Evolutionary conservation across 1,140 invertebrate genomes (phyloP), one percentile per base, ranked within the genome.

Genomic region (Ridgeia piscesae): DNA sequence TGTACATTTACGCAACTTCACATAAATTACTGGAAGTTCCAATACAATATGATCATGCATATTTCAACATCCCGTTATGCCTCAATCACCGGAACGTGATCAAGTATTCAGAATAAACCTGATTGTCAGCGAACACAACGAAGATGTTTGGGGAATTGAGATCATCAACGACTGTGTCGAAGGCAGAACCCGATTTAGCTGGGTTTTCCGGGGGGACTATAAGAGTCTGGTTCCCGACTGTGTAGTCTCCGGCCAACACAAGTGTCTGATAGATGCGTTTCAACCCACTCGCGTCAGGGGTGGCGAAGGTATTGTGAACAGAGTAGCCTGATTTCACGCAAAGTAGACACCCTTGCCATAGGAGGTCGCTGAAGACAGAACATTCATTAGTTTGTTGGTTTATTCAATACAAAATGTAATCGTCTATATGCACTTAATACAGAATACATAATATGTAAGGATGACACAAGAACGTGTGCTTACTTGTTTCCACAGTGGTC

Each of bases 291-390:
- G 89, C 14, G 33, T 90, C 92, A 27, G 92, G 92, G n/a, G 92
- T 35, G 33, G 92, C 92, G 77, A 93, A 93, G 21, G 35, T 92
- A 14, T 35, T n/a, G 11, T 27, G 31, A 34, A 42, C 42, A 0
- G 93, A 93, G 50, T 93, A 93, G n/a, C 35, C 21, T 34, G 92
- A 33, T 58, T 92, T 35, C 1, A 34, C 34, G 93, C 93, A 93
- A 93, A 93, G 91, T 93, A 93, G 33, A 91, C 90, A 31, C 93
- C 93, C 33, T 91, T 48, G 34, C 93, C 93, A 50, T 35, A 93
- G 0, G 88, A 77, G 33, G 92, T 77, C n/a, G 92, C 89, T 93
- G 77, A 33, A 92, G 33, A 90, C 31, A 48, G 48, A 35, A 33
- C 1, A 33, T 34, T n/a, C n/a, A 33, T 17, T 34, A n/a, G 34